A percentile compares a stretch with the other conserved stretches of the same genome.
phyloP scores from a whole-genome alignment of 2,797 vertebrate genomes.

The Cichlasoma orientale region DNA sequence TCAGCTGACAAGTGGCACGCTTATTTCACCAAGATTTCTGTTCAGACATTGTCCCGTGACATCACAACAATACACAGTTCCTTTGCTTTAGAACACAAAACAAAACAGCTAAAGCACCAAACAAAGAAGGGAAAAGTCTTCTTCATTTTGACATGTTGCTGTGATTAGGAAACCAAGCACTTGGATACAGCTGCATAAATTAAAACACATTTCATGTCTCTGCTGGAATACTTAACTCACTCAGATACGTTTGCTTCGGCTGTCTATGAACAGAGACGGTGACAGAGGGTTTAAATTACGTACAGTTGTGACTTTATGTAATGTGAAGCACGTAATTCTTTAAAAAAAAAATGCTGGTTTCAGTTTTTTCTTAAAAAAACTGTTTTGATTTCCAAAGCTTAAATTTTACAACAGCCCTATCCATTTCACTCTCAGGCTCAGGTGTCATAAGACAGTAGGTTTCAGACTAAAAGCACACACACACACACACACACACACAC shows the following conservation, averaged over 20 bases:
- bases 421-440: background rate
- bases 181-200: background rate
- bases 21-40: background rate
- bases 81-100: background rate
- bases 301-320: background rate
- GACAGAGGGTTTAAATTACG: background rate
- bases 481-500: constrained; percentile 26
- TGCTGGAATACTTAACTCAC: background rate
- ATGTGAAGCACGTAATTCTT: background rate
- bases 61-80: background rate
- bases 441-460: background rate
- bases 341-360: background rate
- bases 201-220: background rate
- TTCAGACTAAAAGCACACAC: background rate
- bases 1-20: background rate
- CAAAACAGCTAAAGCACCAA: background rate
- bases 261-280: background rate
- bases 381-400: constrained; percentile 13
- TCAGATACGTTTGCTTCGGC: background rate
- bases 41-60: background rate
- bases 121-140: background rate
- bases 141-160: background rate
- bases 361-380: constrained; percentile 1
- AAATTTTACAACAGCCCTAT: background rate
- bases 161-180: background rate